phyloP scores from a whole-genome alignment of 2,888 invertebrate genomes.

The Erebia palarica region DNA sequence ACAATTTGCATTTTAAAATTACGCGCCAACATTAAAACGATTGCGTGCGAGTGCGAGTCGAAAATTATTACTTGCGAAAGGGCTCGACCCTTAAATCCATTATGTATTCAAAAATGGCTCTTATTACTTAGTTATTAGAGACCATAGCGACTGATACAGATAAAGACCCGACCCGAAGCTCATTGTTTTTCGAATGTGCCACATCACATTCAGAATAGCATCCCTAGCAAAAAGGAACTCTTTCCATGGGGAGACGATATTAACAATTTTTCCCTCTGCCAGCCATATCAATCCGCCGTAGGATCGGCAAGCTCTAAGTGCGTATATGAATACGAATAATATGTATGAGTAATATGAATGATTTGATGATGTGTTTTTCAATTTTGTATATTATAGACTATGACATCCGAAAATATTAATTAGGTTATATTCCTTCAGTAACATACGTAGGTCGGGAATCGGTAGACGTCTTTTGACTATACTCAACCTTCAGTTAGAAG shows the following conservation, averaged over 20 bases:
- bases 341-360: too few relatives aligned
- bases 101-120: constrained; percentile 19
- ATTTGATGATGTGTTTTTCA: neutral
- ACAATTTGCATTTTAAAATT: constrained; percentile 32
- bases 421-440: too few relatives aligned
- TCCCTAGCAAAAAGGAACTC: constrained; percentile 23
- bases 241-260: neutral
- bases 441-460: too few relatives aligned
- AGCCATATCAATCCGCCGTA: neutral
- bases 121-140: constrained; percentile 23
- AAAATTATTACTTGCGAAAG: constrained; percentile 38
- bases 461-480: too few relatives aligned
- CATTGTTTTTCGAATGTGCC: constrained; percentile 35
- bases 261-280: neutral
- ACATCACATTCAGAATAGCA: constrained; percentile 31
- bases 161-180: constrained; percentile 25
- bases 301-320: neutral
- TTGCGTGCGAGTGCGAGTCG: constrained; percentile 30
- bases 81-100: constrained; percentile 31
- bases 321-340: too few relatives aligned
- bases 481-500: too few relatives aligned
- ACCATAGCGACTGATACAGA: constrained; percentile 22
- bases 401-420: too few relatives aligned
- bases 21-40: constrained; percentile 27
- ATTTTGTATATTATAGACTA: too few relatives aligned